phyloP scores from a whole-genome alignment of 2,113 vertebrate species.

The Panthera uncia region DNA sequence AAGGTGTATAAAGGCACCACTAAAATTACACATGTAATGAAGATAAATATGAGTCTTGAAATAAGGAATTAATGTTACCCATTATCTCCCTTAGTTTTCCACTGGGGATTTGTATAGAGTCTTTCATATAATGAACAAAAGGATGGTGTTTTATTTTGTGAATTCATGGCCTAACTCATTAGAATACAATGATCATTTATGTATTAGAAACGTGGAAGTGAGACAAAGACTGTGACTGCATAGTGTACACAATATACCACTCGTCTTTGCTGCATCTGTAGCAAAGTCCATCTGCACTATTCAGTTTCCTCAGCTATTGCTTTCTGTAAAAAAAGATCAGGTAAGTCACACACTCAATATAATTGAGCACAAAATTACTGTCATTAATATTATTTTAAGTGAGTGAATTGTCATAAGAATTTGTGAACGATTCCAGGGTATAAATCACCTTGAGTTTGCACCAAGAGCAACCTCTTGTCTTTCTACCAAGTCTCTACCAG shows the following conservation, averaged over 20 bases:
- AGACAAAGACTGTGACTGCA: neutral
- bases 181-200: neutral
- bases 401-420: neutral
- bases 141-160: neutral
- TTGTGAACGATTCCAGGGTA: neutral
- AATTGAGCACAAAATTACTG: neutral
- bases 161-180: neutral
- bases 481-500: neutral
- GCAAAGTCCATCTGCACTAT: neutral
- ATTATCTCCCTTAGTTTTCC: neutral
- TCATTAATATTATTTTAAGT: neutral
- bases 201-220: neutral
- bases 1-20: neutral
- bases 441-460: neutral
- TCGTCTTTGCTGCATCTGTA: neutral
- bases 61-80: slow-evolving; percentile 1
- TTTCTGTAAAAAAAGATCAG: neutral
- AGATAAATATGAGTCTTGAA: slow-evolving; percentile 47
- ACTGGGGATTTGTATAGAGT: neutral
- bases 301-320: neutral
- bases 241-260: neutral
- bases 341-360: neutral
- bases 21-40: neutral
- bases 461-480: neutral
- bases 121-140: neutral